Percentiles rank a stretch among this genome's conserved stretches.
Evolutionary conservation across 2,797 vertebrate species (phyloP).

Genomic region (Pseudotriccus pelzelni): DNA sequence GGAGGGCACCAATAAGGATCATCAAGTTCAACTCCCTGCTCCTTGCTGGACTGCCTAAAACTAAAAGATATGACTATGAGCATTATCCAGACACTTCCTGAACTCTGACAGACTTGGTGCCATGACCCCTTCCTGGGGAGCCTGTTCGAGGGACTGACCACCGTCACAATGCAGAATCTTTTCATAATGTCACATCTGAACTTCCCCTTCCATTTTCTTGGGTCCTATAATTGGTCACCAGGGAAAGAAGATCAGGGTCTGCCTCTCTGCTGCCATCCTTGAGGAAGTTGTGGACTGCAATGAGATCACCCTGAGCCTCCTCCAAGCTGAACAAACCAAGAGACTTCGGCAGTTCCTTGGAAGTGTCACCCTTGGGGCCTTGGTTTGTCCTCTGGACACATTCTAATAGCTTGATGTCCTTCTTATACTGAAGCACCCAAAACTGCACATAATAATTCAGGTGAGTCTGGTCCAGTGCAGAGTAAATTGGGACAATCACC

Average conservation of each 20-base stretch:
- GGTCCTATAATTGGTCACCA: not conserved
- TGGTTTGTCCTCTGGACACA: not conserved
- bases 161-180: not conserved
- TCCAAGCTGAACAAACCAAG: not conserved
- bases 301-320: not conserved
- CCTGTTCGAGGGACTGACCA: not conserved
- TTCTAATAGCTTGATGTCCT: not conserved
- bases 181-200: not conserved
- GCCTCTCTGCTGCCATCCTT: rapidly evolving
- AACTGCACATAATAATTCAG: not conserved
- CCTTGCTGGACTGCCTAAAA: not conserved
- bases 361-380: not conserved
- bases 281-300: not conserved
- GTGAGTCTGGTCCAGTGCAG: not conserved
- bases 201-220: not conserved
- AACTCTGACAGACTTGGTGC: not conserved
- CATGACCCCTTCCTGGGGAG: not conserved
- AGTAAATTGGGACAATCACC: not conserved
- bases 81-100: not conserved
- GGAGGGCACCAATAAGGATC: not conserved
- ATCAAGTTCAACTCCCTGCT: not conserved
- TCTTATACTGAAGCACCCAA: not conserved
- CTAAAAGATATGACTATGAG: not conserved
- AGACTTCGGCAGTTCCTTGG: not conserved
- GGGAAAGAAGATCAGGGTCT: not conserved